Evolutionary conservation across 2,888 invertebrate species (phyloP).

Genomic region (Drosophila kambysellisi): DNA sequence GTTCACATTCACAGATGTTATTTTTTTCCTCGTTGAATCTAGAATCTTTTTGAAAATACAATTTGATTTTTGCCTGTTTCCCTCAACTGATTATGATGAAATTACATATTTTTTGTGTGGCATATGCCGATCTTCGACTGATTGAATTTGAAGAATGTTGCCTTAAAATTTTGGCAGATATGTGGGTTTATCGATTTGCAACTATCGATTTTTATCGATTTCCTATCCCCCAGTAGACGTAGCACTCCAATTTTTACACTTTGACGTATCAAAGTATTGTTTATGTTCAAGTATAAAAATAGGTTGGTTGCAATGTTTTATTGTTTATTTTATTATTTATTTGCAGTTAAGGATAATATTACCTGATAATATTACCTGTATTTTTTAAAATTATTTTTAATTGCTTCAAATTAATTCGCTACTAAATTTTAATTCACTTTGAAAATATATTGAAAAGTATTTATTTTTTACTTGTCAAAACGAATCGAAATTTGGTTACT

Average conservation of each 20-base stretch:
- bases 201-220: background rate
- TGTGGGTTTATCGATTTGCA: background rate
- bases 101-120: no score
- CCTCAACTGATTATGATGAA: background rate
- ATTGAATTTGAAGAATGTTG: no score
- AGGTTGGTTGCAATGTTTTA: no score
- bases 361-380: background rate
- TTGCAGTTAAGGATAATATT: background rate
- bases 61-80: background rate
- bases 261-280: background rate
- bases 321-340: background rate
- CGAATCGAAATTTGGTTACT: no score
- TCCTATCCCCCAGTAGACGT: background rate
- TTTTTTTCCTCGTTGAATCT: constrained; percentile 16
- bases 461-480: no score
- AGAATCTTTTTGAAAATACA: background rate
- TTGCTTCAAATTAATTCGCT: background rate
- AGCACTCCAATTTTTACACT: background rate
- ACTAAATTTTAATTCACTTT: background rate
- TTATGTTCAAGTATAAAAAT: no score
- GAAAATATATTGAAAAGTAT: no score
- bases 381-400: background rate
- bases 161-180: no score
- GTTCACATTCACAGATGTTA: constrained; percentile 53
- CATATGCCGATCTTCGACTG: no score